A percentile compares a stretch with the other conserved stretches of the same genome.
Conservation (phyloP, 2,888 invertebrate genomes). For the Torymus texanus region DNA sequence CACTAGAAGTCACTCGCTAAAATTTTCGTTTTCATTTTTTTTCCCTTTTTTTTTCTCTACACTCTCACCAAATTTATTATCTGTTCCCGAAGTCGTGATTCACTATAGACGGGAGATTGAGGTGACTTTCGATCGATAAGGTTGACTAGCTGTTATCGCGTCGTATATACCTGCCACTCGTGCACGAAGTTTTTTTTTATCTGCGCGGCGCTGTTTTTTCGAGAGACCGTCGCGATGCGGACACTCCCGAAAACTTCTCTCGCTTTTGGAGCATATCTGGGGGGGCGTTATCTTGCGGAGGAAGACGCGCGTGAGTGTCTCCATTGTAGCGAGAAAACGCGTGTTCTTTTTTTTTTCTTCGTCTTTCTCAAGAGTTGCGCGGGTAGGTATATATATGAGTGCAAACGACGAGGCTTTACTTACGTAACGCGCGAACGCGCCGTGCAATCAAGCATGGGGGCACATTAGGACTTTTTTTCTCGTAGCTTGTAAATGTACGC, state of each 20-base stretch:
- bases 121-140: conserved; percentile 42
- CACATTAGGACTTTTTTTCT: conserved; percentile 15
- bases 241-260: no score
- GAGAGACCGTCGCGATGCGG: no score
- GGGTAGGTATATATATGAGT: not conserved
- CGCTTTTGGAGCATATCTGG: no score
- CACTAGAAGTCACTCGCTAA: not conserved
- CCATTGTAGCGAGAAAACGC: no score
- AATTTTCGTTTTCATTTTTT: not conserved
- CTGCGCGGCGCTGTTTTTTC: no score
- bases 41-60: not conserved
- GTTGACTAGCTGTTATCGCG: conserved; percentile 27
- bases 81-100: conserved; percentile 34
- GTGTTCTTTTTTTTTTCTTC: no score
- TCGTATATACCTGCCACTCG: not conserved
- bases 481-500: not conserved
- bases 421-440: conserved; percentile 49
- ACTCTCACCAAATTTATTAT: conserved; percentile 17
- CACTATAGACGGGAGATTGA: conserved; percentile 26
- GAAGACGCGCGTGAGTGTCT: no score
- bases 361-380: not conserved
- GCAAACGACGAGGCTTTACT: not conserved
- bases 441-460: conserved; percentile 24
- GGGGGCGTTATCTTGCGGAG: no score
- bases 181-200: not conserved